Conservation (phyloP, 1,140 invertebrate species). For the Pogonognathellus flavescens region DNA sequence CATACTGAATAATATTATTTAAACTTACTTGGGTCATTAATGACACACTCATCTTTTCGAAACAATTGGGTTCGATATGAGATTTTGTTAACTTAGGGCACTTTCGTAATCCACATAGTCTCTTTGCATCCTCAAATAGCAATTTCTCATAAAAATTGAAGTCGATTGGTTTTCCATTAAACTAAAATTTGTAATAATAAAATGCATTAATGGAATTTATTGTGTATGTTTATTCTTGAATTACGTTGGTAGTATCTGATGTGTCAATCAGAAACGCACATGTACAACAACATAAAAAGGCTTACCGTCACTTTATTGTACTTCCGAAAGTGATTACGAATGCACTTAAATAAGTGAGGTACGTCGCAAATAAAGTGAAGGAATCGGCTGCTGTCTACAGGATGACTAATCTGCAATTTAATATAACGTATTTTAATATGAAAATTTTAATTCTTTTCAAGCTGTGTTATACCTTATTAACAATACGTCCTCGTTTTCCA, state of each 20-base stretch:
- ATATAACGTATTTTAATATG: too few relatives aligned
- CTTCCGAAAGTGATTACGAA: not conserved
- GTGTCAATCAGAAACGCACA: too few relatives aligned
- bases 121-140: not conserved
- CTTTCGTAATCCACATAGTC: not conserved
- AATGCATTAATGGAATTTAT: too few relatives aligned
- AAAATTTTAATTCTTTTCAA: not conserved
- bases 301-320: not conserved
- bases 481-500: not conserved
- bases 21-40: not conserved
- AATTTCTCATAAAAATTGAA: constrained; percentile 2
- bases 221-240: too few relatives aligned
- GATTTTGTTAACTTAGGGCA: not conserved
- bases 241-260: too few relatives aligned
- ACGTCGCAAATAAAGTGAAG: not conserved
- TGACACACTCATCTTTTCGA: constrained; percentile 16
- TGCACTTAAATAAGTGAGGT: not conserved
- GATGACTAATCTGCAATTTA: not conserved
- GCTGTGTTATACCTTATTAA: not conserved
- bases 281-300: not conserved
- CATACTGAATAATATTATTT: not conserved
- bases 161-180: not conserved
- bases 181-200: not conserved
- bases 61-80: not conserved
- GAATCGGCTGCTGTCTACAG: not conserved